Conservation (phyloP, 2,113 vertebrate species). For the Aphelocoma coerulescens region DNA sequence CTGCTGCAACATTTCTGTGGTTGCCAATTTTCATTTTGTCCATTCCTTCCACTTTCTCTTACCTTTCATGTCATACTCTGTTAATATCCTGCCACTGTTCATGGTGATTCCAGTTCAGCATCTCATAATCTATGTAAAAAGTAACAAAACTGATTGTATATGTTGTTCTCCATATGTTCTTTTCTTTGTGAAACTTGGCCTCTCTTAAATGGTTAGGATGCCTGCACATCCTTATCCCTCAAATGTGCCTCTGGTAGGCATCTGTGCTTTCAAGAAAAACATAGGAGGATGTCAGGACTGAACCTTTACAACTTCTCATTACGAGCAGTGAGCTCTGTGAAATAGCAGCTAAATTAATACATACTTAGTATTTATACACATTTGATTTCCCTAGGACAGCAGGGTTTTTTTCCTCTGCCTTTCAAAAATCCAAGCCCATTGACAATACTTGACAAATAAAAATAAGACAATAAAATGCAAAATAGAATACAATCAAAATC, state of each 20-base stretch:
- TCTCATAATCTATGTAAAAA: neutral
- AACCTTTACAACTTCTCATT: neutral
- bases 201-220: neutral
- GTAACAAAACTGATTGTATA: neutral
- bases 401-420: neutral
- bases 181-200: neutral
- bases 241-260: neutral
- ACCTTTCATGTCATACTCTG: neutral
- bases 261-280: neutral
- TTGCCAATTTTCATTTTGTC: neutral
- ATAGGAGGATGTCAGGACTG: neutral
- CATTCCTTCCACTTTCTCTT: neutral
- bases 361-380: neutral
- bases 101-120: neutral
- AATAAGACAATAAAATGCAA: neutral
- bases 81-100: neutral
- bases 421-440: neutral
- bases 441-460: neutral
- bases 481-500: neutral
- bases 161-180: neutral
- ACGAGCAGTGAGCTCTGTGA: neutral
- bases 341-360: neutral
- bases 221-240: neutral
- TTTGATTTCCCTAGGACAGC: neutral
- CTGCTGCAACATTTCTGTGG: neutral